These are phyloP conservation scores for Pseudoips prasinana DNA, from an alignment of 2,888 invertebrate species.

Conservation along the genomic window DNA sequence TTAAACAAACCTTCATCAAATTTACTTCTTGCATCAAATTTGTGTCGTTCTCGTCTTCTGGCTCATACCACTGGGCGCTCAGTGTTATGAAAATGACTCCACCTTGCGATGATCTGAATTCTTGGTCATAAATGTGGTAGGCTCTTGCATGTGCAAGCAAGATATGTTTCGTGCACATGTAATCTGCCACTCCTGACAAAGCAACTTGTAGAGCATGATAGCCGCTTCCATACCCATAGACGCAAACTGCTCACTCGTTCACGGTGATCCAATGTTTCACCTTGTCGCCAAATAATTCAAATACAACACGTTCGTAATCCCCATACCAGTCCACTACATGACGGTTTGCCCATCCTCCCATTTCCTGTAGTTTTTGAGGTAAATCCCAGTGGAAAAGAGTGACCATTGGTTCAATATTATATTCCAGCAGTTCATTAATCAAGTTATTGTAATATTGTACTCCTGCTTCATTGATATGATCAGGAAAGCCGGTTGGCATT, in stretches of 20 bases:
- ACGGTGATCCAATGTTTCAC: constrained; percentile 80
- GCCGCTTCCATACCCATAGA: constrained; percentile 61
- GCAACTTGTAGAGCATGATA: constrained; percentile 46
- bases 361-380: constrained; percentile 71
- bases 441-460: constrained; percentile 58
- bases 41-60: constrained; percentile 51
- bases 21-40: constrained; percentile 62
- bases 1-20: constrained; percentile 70
- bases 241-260: constrained; percentile 74
- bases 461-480: constrained; percentile 77
- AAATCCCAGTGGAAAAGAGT: constrained; percentile 80
- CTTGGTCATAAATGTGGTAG: constrained; percentile 72
- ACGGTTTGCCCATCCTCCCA: constrained; percentile 78
- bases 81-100: constrained; percentile 36
- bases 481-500: constrained; percentile 79
- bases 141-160: constrained; percentile 77
- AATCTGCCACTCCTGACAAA: constrained; percentile 61
- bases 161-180: constrained; percentile 68
- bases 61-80: constrained; percentile 54
- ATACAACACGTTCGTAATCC: constrained; percentile 66
- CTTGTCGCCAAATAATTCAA: constrained; percentile 65
- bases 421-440: constrained; percentile 79
- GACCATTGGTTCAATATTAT: constrained; percentile 83
- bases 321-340: constrained; percentile 65
- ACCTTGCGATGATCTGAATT: constrained; percentile 54